These are phyloP conservation scores for Pterobdella sp. DNA, from an alignment of 2,888 invertebrate species.

Conservation along the genomic window DNA sequence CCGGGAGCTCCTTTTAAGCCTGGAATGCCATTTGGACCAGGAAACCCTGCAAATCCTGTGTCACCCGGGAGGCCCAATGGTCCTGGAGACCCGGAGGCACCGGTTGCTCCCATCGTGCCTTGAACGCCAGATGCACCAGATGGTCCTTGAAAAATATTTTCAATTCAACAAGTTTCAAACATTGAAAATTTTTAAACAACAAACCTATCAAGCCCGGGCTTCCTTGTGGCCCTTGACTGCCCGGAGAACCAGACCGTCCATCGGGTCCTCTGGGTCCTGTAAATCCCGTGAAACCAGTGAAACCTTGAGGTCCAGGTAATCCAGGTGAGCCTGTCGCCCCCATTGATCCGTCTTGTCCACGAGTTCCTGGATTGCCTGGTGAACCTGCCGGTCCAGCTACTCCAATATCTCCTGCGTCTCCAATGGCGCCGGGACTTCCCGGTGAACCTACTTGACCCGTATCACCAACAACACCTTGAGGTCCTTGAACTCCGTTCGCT, in stretches of 20 bases:
- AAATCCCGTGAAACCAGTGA: constrained; percentile 12
- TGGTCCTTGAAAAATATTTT: too few species aligned
- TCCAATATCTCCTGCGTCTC: constrained; percentile 30
- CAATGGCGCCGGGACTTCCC: constrained; percentile 28
- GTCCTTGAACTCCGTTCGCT: background rate
- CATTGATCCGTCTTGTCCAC: background rate
- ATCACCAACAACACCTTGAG: constrained; percentile 5
- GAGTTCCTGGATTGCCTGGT: constrained; percentile 2
- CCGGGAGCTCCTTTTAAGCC: constrained; percentile 27
- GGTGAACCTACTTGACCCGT: background rate
- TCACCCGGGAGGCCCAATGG: constrained; percentile 25
- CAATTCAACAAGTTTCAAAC: too few species aligned
- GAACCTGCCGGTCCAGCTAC: constrained; percentile 21
- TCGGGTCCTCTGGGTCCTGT: constrained; percentile 9
- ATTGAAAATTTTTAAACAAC: too few species aligned
- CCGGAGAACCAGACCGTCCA: constrained; percentile 20
- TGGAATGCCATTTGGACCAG: constrained; percentile 18
- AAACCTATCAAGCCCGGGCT: constrained; percentile 12
- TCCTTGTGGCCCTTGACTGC: constrained; percentile 15
- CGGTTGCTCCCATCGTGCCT: too few species aligned
- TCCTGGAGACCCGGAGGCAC: too few species aligned
- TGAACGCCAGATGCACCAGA: too few species aligned
- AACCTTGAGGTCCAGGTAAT: background rate
- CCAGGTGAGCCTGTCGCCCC: constrained; percentile 14
- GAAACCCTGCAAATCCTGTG: constrained; percentile 26